A percentile compares a stretch with the other conserved stretches of the same genome.
Conservation (phyloP, 2,113 vertebrate genomes). For the Chaetodon trifascialis region DNA sequence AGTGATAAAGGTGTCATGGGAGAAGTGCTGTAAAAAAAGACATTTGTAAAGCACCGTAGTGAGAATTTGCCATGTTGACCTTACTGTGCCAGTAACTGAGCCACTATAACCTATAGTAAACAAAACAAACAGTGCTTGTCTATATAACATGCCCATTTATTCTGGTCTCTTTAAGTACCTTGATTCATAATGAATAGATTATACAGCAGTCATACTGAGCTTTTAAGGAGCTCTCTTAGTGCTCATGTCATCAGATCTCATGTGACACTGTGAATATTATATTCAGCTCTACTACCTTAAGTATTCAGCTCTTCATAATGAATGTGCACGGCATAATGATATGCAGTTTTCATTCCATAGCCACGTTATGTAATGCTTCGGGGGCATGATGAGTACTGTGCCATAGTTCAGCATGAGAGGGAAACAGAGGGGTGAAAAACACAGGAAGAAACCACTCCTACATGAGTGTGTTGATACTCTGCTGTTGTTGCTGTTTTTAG, state of each 20-base stretch:
- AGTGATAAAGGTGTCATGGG: background rate
- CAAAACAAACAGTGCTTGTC: background rate
- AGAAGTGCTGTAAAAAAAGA: no score
- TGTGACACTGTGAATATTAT: constrained; percentile 20
- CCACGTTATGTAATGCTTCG: constrained; percentile 65
- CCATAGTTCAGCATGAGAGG: constrained; percentile 21
- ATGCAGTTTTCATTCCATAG: constrained; percentile 52
- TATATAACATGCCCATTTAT: background rate
- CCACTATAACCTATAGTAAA: background rate
- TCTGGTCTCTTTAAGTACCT: background rate
- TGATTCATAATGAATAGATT: constrained; percentile 6
- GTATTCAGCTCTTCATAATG: constrained; percentile 44
- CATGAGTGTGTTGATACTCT: constrained; percentile 11
- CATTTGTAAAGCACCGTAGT: background rate
- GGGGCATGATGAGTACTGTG: constrained; percentile 38
- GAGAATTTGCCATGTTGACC: background rate
- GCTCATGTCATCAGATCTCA: constrained; percentile 3
- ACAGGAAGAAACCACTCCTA: constrained; percentile 21
- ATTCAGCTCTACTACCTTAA: constrained; percentile 27
- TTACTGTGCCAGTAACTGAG: background rate
- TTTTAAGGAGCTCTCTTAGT: background rate
- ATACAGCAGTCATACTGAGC: background rate
- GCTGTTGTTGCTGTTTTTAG: constrained; percentile 35
- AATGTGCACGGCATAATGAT: constrained; percentile 53
- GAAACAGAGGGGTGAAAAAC: background rate